A percentile compares a stretch with the other conserved stretches of the same genome.
phyloP scores from a whole-genome alignment of 2,113 vertebrate species.

The Turdus rufiventris region DNA sequence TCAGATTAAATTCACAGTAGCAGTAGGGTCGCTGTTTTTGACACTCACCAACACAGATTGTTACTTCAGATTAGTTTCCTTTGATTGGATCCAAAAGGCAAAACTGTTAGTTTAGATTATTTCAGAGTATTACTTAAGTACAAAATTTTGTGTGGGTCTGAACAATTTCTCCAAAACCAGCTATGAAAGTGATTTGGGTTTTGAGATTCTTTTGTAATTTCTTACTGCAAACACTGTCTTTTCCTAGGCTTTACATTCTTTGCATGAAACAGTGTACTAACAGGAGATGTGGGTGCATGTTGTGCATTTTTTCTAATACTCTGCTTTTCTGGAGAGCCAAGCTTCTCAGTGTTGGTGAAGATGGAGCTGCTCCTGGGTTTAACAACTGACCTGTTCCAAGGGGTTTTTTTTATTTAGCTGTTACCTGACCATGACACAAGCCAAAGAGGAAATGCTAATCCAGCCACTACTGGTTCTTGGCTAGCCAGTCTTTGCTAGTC shows the following conservation, averaged over 20 bases:
- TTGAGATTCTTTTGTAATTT: not conserved
- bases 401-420: not conserved
- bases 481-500: not conserved
- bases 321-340: not conserved
- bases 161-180: not conserved
- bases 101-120: not conserved
- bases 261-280: slow-evolving; percentile 37
- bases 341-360: slow-evolving; percentile 4
- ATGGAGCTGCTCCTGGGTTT: not conserved
- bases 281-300: slow-evolving; percentile 16
- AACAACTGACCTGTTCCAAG: not conserved
- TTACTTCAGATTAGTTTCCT: not conserved
- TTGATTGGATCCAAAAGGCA: not conserved
- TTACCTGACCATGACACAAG: not conserved
- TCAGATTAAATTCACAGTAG: not conserved
- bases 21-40: not conserved
- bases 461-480: not conserved
- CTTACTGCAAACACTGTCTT: slow-evolving; percentile 68
- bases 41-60: not conserved
- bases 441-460: not conserved
- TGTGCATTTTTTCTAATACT: slow-evolving; percentile 28
- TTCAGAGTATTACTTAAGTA: not conserved
- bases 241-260: slow-evolving; percentile 41
- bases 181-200: not conserved
- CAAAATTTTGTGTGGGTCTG: not conserved